Evolutionary conservation across 2,888 invertebrate species (phyloP), one percentile per base, ranked within the genome.

Genomic region (Fragum whitleyi): DNA sequence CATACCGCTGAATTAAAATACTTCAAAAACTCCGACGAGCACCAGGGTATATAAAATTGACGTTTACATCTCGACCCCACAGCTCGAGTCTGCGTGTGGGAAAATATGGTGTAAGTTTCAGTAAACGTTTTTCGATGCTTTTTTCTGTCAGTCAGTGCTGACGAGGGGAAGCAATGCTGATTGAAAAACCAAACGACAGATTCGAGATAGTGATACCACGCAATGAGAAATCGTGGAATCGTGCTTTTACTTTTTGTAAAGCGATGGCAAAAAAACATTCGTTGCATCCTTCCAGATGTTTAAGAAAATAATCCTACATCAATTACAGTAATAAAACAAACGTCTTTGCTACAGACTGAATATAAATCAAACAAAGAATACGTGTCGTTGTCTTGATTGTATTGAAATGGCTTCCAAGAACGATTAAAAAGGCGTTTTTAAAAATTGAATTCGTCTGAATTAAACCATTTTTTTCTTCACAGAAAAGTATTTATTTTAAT

Each of bases 81-180:
- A 85, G 67, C 68, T 68, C 6, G 85, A 55, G 55, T 19, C 59
- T 79, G 85, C 57, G 85, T 81, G 85, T 85, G 85, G 85, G 85
- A 81, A 85, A 79, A 76, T 19, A 61, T 77, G 65, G 65, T 72
- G 62, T 75, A 77, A 61, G 79, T 81, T 79, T 68, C 77, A 77
- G 74, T 85, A 77, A 85, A 81, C 81, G 85, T 81, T 85, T 84
- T 85, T 81, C 77, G 79, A 85, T 85, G 85, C 79, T 77, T 72
- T 71, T 65, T 77, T 79, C 85, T 81, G 85, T 79, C 85, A 85
- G 81, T 76, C 73, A 67, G 71, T 62, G 65, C 57, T 62, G 77
- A 71, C 65, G 79, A 32, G 29, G 53, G 55, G 77, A 78, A 81
- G 81, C 71, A 71, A 77, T 81, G 72, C 79, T 85, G 85, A 85